Conservation (phyloP, 1,140 invertebrate genomes). For the Mizuhopecten yessoensis region DNA sequence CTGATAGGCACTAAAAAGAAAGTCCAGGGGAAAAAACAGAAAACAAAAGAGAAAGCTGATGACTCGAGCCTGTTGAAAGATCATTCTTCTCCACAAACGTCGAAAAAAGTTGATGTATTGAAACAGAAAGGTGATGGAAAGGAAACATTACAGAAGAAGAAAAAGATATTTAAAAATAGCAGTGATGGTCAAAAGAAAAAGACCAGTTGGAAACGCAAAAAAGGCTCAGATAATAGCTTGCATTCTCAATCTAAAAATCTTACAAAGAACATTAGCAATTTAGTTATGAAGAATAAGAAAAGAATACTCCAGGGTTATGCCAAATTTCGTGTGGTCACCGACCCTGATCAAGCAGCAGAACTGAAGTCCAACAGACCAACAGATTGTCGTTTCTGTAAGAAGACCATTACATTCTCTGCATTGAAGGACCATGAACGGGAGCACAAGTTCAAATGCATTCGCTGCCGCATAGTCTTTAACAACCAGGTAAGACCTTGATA, state of each 20-base stretch:
- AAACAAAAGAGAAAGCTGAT: neutral
- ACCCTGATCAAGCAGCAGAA: neutral
- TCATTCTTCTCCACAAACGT: neutral
- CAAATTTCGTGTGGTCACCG: neutral
- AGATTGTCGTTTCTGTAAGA: constrained; percentile 3
- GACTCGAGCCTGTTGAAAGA: neutral
- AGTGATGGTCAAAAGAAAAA: neutral
- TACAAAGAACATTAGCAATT: neutral
- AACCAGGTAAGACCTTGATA: neutral
- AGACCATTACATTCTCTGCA: neutral
- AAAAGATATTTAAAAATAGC: neutral
- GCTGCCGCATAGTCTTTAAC: neutral
- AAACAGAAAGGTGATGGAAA: neutral
- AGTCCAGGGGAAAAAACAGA: neutral
- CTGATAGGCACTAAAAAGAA: neutral
- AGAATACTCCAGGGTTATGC: neutral
- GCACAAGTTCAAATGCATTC: neutral
- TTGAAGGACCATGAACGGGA: neutral
- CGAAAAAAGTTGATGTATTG: neutral
- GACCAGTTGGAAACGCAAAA: neutral
- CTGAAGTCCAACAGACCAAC: neutral
- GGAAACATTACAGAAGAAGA: neutral
- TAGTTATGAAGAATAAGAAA: neutral
- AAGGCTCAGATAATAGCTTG: neutral
- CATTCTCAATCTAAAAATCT: neutral